Percentiles rank a stretch among this genome's conserved stretches.
Evolutionary conservation across 2,797 vertebrate genomes (phyloP).

Genomic region (Uromys caudimaculatus): DNA sequence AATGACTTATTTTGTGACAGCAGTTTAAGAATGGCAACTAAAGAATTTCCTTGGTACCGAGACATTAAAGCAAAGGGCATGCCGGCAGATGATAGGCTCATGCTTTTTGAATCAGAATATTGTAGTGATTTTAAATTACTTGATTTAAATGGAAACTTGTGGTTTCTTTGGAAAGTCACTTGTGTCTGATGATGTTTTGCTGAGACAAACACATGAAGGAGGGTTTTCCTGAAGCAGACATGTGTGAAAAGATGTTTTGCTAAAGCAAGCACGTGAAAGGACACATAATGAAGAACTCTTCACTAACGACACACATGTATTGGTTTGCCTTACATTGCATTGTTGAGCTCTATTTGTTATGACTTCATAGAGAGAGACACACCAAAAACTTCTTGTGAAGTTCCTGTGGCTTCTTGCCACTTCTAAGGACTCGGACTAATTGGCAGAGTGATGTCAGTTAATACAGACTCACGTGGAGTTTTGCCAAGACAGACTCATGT

Average conservation of each 20-base stretch:
- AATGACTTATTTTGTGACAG: not conserved
- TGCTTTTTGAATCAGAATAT: not conserved
- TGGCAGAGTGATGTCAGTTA: not conserved
- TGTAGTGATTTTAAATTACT: conserved; percentile 44
- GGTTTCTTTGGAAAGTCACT: not conserved
- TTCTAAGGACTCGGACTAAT: not conserved
- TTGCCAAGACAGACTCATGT: not conserved
- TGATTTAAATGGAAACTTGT: not conserved
- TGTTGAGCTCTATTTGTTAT: not conserved
- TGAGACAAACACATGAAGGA: not conserved
- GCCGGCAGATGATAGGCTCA: not conserved
- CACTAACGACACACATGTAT: not conserved
- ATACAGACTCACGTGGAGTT: not conserved
- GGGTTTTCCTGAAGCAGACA: not conserved
- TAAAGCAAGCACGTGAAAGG: not conserved
- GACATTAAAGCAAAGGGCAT: conserved; percentile 5
- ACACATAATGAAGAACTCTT: not conserved
- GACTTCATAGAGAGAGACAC: not conserved
- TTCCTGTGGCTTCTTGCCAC: not conserved
- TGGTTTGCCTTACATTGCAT: not conserved
- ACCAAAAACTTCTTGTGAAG: not conserved
- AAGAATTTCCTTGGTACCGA: not conserved
- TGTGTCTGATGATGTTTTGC: not conserved
- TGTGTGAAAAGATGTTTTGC: not conserved
- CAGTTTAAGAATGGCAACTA: conserved; percentile 23